Conservation (phyloP, 2,888 invertebrate genomes). For the Chymomyza amoena region DNA sequence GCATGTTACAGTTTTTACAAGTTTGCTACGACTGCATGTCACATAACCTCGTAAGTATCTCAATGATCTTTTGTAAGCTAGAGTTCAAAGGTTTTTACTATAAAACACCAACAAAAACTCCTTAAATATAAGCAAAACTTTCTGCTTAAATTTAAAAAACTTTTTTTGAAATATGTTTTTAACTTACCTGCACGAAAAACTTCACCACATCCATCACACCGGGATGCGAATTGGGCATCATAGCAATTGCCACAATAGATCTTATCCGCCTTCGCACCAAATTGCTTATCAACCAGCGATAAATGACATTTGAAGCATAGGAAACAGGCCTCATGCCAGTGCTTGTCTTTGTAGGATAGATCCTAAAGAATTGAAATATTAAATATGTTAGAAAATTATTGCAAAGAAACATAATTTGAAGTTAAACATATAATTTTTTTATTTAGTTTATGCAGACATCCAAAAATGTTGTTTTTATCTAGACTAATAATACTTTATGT, state of each 20-base stretch:
- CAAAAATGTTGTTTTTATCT: too few relatives aligned
- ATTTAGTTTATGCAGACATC: too few relatives aligned
- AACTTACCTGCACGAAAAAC: conserved; percentile 98
- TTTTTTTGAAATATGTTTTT: not conserved
- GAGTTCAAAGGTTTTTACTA: too few relatives aligned
- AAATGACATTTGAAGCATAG: conserved; percentile 98
- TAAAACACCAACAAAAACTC: too few relatives aligned
- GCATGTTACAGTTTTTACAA: conserved; percentile 44
- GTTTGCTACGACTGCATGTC: too few relatives aligned
- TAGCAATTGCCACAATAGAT: conserved; percentile 99
- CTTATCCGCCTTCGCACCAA: conserved; percentile 99
- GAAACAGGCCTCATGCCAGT: conserved; percentile 99
- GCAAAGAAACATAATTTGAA: too few relatives aligned
- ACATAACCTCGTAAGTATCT: not conserved
- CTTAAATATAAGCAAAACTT: not conserved
- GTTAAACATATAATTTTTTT: too few relatives aligned
- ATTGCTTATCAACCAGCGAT: conserved; percentile 99
- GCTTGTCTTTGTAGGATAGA: conserved; percentile 99
- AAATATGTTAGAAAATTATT: not conserved
- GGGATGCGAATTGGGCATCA: conserved; percentile 98
- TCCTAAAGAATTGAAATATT: conserved; percentile 83
- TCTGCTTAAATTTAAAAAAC: not conserved
- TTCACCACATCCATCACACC: conserved; percentile 99
- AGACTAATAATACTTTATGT: too few relatives aligned
- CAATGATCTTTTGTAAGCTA: too few relatives aligned